Evolutionary conservation across 2,888 invertebrate genomes (phyloP).

Genomic region (Drosophila anceps): DNA sequence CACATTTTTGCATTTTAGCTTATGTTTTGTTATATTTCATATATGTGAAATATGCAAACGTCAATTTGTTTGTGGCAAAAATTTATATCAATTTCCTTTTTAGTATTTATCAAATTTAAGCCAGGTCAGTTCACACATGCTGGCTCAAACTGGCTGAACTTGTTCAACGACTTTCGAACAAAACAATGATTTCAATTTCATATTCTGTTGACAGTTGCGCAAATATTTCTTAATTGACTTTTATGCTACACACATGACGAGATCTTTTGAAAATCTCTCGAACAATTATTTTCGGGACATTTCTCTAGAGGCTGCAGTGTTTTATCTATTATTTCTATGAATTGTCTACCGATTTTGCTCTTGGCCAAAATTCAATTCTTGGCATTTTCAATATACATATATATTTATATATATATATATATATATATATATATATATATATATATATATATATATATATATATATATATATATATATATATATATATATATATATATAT

Average conservation of each 20-base stretch:
- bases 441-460: too few species aligned
- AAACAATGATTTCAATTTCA: conserved; percentile 12
- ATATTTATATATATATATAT: too few species aligned
- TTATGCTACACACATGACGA: conserved; percentile 1
- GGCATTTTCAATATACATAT: background rate
- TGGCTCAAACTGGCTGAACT: background rate
- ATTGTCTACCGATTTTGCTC: background rate
- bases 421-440: too few species aligned
- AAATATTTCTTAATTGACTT: conserved; percentile 23
- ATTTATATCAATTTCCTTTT: conserved; percentile 12
- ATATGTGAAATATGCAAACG: conserved; percentile 11
- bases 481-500: too few species aligned
- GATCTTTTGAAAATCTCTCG: conserved; percentile 4
- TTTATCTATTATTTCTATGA: conserved; percentile 2
- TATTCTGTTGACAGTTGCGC: conserved; percentile 14
- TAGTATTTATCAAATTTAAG: conserved; percentile 11
- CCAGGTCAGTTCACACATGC: background rate
- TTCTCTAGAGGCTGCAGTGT: background rate
- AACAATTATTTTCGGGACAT: background rate
- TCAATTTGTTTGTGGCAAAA: conserved; percentile 14
- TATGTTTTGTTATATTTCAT: background rate
- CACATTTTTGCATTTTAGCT: conserved; percentile 5
- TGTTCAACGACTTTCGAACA: background rate
- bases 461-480: too few species aligned
- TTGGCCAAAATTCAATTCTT: background rate